Conservation (phyloP, 2,113 vertebrate species). For the Noturus placidus region DNA sequence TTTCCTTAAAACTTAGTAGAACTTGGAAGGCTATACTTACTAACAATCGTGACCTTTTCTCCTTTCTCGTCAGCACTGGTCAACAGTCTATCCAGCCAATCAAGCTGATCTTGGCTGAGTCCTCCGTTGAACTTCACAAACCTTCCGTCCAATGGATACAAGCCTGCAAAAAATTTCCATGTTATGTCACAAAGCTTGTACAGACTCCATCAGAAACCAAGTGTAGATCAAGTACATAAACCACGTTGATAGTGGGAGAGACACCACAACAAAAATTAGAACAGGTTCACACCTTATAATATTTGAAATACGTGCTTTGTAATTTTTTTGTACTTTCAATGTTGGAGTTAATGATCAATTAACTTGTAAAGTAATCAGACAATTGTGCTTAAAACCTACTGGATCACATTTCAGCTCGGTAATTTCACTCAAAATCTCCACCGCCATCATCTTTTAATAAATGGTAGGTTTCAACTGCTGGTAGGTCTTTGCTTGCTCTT, state of each 20-base stretch:
- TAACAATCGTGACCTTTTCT: slow-evolving; percentile 83
- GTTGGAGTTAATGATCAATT: neutral
- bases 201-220: neutral
- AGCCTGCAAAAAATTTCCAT: slow-evolving; percentile 43
- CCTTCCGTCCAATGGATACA: slow-evolving; percentile 43
- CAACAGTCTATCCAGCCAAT: slow-evolving; percentile 84
- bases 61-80: slow-evolving; percentile 77
- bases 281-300: neutral
- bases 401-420: neutral
- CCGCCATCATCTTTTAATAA: neutral
- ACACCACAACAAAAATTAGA: neutral
- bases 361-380: neutral
- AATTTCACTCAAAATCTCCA: neutral
- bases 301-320: neutral
- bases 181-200: neutral
- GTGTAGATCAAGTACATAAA: neutral
- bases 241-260: neutral
- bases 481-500: neutral
- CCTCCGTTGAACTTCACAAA: slow-evolving; percentile 92
- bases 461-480: neutral
- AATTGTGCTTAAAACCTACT: neutral
- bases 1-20: neutral
- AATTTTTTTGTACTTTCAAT: neutral
- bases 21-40: slow-evolving; percentile 73
- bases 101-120: slow-evolving; percentile 84